phyloP scores from a whole-genome alignment of 2,113 vertebrate genomes.

The Phaethon lepturus region DNA sequence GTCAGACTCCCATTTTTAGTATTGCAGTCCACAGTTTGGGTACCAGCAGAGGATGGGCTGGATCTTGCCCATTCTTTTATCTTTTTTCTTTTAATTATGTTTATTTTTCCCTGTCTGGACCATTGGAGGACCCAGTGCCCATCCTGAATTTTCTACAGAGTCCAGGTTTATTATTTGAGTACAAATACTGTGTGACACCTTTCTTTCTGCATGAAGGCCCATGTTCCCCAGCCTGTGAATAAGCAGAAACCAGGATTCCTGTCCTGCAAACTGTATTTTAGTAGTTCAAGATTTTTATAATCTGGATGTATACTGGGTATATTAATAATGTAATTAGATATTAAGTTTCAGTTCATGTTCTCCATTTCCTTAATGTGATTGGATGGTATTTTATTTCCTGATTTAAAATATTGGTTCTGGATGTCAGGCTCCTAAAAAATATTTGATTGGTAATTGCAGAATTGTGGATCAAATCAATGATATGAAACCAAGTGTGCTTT shows the following conservation, averaged over 20 bases:
- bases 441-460: not conserved
- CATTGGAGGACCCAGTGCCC: not conserved
- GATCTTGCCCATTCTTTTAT: not conserved
- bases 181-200: not conserved
- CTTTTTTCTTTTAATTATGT: not conserved
- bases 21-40: not conserved
- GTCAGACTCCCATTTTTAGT: not conserved
- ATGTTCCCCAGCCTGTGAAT: not conserved
- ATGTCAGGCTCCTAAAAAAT: not conserved
- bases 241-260: not conserved
- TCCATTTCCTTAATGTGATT: constrained; percentile 45
- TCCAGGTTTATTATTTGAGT: not conserved
- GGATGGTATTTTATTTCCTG: not conserved
- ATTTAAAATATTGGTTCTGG: constrained; percentile 29
- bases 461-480: constrained; percentile 17
- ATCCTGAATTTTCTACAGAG: not conserved
- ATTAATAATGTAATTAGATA: constrained; percentile 6
- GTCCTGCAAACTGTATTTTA: not conserved
- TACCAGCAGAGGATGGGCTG: not conserved
- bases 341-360: constrained; percentile 14
- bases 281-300: not conserved
- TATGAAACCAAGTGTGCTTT: constrained; percentile 8
- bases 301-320: not conserved
- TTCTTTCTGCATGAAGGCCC: not conserved
- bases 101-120: not conserved